phyloP scores from a whole-genome alignment of 1,140 invertebrate species.

The Drosophila ficusphila region DNA sequence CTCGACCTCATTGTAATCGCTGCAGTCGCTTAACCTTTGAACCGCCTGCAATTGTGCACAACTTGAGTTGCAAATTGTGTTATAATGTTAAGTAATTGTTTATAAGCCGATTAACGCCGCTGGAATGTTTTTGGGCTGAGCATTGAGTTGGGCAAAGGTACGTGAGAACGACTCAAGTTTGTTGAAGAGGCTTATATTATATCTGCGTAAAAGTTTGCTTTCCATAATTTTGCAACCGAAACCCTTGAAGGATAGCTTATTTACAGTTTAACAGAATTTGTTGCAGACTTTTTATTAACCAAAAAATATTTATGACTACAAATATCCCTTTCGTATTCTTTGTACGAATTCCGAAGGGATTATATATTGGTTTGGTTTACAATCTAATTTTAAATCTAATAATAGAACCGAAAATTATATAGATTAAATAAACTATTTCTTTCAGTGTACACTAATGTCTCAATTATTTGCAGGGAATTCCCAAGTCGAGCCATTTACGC shows the following conservation, averaged over 20 bases:
- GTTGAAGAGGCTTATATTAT: constrained; percentile 1
- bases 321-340: no score
- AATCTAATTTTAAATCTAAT: no score
- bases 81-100: constrained; percentile 79
- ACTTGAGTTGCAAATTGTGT: constrained; percentile 70
- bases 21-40: constrained; percentile 74
- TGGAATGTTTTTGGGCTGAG: constrained; percentile 20
- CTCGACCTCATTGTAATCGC: constrained; percentile 24
- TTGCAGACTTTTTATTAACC: background rate
- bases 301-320: no score
- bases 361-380: no score
- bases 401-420: no score
- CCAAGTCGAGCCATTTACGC: background rate
- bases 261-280: background rate
- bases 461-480: background rate
- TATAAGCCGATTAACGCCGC: constrained; percentile 63
- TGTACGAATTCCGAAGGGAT: no score
- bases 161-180: constrained; percentile 2
- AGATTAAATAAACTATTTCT: no score
- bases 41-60: constrained; percentile 74
- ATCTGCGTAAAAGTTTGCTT: background rate
- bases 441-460: background rate
- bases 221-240: background rate
- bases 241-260: background rate
- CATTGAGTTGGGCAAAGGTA: constrained; percentile 9